These are phyloP conservation scores for Rhinophrynus dorsalis DNA, from an alignment of 2,797 vertebrate species.

Conservation along the genomic window DNA sequence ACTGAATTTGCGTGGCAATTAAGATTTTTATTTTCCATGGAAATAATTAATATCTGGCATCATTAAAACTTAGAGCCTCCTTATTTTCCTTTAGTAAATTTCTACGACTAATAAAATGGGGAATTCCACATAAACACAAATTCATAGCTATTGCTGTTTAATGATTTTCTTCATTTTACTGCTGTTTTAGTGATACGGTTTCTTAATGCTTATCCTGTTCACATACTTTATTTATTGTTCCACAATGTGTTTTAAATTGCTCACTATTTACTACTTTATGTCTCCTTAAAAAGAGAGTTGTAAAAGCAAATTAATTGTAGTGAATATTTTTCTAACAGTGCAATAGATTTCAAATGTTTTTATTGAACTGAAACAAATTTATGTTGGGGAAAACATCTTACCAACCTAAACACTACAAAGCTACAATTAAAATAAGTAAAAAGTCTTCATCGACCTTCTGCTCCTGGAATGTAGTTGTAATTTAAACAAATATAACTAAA, in stretches of 20 bases:
- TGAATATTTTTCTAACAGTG: no score
- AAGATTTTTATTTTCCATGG: background rate
- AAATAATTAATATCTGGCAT: background rate
- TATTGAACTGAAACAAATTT: background rate
- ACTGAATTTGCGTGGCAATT: no score
- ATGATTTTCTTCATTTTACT: conserved; percentile 9
- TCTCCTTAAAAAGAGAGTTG: no score
- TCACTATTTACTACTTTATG: conserved; percentile 5
- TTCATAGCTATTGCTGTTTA: background rate
- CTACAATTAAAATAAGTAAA: no score
- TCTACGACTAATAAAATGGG: background rate
- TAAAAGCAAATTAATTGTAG: no score
- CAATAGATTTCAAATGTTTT: no score
- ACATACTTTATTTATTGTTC: background rate
- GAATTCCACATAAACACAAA: no score
- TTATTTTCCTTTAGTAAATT: background rate
- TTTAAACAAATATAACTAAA: no score
- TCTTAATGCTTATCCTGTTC: conserved; percentile 12
- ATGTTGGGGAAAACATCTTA: background rate
- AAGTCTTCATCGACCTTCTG: no score
- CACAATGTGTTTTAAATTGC: background rate
- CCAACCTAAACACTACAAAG: no score
- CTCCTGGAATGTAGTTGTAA: no score
- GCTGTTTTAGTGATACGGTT: background rate
- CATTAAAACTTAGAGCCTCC: conserved; percentile 4